These are phyloP conservation scores for Cynopterus sphinx DNA, from an alignment of 2,797 vertebrate species.

Conservation along the genomic window DNA sequence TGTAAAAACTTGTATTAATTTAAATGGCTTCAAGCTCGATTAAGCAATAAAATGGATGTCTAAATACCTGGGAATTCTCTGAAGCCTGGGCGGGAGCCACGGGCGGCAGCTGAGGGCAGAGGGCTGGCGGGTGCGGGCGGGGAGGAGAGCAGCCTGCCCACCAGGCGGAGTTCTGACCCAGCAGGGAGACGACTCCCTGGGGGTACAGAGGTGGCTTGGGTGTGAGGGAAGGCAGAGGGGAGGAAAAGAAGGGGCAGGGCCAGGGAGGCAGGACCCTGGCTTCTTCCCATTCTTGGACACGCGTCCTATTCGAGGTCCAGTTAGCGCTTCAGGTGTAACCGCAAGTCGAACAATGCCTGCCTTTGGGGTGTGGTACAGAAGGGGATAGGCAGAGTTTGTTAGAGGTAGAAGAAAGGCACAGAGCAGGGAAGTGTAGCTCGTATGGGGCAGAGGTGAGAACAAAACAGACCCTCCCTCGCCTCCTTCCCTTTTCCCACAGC, in stretches of 20 bases:
- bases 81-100: conserved; percentile 39
- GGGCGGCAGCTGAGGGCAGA: not conserved
- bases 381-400: not conserved
- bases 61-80: conserved; percentile 73
- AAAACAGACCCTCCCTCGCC: not conserved
- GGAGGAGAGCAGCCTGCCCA: not conserved
- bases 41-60: conserved; percentile 77
- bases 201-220: not conserved
- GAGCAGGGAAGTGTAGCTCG: not conserved
- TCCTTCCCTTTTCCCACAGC: not conserved
- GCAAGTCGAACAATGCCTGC: not conserved
- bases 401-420: not conserved
- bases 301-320: not conserved
- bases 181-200: not conserved
- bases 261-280: not conserved
- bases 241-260: not conserved
- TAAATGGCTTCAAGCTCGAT: conserved; percentile 77
- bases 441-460: not conserved
- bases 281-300: not conserved
- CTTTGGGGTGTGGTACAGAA: not conserved
- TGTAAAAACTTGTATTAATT: conserved; percentile 77
- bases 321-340: not conserved
- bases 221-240: not conserved
- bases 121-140: not conserved
- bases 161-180: not conserved